Base-by-base conservation (phyloP, 2,888 invertebrate species). In the Physocephala rufipes region DNA sequence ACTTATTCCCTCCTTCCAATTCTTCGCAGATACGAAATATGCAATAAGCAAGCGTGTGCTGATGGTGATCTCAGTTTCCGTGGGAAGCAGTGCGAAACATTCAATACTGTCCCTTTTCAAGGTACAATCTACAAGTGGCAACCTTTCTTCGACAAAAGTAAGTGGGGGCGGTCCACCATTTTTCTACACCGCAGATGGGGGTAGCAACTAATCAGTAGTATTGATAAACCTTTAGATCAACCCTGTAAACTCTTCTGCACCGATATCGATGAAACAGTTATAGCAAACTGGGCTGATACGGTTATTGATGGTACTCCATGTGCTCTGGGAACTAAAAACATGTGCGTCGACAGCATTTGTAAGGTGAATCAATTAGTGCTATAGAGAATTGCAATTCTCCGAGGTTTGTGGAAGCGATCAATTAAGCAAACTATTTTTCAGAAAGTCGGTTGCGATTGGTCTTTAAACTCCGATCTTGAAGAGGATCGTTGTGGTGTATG, bases 401-500 rank as follows among this genome's bases (percentile, higher is more conserved):
- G 1, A 12, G 13, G 12, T 28, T n/a, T 53, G 28, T 28, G 7
- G 47, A 65, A 36, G 30, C 71, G 79, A 78, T 78, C 76, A 75
- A 80, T 78, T 80, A 75, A 76, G 70, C 68, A n/a, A 71, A 87
- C 87, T 76, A 87, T 88, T 76, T 89, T 90, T 80, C 89, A 95
- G 92, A 92, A 91, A 87, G 93, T 96, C 67, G 94, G 95, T n/a
- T 96, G 96, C 87, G 95, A 96, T 87, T 95, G 95, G 95, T 87
- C 90, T 68, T 91, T 96, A 63, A 93, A 93, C 81, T 95, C 95
- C 0, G 89, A 89, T 67, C 89, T 91, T 43, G 89, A 90, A 78
- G 95, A 95, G 80, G 96, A 96, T 85, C 89, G 91, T 62, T 96
- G 96, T 83, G 95, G 96, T 7, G 88, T 94, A 66, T 96, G 96